Base-by-base conservation (phyloP, 1,140 invertebrate species). In the Chironomus tepperi region DNA sequence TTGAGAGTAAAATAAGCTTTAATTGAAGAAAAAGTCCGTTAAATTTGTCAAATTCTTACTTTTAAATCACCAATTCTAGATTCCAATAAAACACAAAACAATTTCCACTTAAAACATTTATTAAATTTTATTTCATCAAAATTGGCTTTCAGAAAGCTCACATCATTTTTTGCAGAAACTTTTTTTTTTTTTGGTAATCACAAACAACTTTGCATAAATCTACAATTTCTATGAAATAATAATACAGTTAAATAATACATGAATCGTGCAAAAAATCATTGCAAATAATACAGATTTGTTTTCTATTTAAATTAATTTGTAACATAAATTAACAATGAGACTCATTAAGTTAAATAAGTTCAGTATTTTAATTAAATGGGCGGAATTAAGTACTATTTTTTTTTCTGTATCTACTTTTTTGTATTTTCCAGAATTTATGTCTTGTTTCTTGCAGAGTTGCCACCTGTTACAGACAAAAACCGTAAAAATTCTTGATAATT, bases 101-200 rank as follows among this genome's bases (percentile, higher is more conserved):
- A 34, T 34, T 34, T 34, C 24, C 24, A 34, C 24, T 34, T 34
- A 34, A 57, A 57, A 57, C 47, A 57, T 57, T 57, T 57, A 57
- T 57, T 57, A 57, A 57, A 57, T 12, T 57, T 57, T 57, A 57
- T 57, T 57, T n/a, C n/a, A n/a, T n/a, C 12, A 57, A 57, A 57
- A n/a, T 47, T 57, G 12, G 47, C 47, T 57, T 57, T 57, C 47
- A 57, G 3, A 57, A 57, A 57, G 47, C 47, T 57, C 47, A 57
- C 47, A 57, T 57, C 9, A 57, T 57, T 57, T 57, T 57, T n/a
- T 57, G 47, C 47, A 57, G n/a, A n/a, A 57, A 57, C n/a, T 57
- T 57, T 34, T 34, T 34, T 34, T 34, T 34, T 34, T 34, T 5
- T 34, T 34, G 5, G 24, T 34, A 34, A 34, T 34, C 24, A 34